Conservation (phyloP, 2,113 vertebrate species). For the Holacanthus passer region DNA sequence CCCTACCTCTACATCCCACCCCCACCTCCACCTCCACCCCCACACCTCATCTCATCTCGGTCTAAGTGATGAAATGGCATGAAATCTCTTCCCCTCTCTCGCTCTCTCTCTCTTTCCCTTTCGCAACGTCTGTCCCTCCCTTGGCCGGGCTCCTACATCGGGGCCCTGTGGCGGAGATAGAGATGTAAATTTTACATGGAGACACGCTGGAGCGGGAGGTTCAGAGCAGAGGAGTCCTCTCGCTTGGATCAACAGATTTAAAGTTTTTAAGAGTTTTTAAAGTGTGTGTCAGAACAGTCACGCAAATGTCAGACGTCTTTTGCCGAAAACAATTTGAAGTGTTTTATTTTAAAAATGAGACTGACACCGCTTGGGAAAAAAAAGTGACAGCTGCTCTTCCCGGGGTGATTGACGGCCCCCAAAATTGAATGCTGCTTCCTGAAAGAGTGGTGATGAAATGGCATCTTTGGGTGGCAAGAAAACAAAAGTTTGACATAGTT, state of each 20-base stretch:
- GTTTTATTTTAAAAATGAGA: conserved; percentile 26
- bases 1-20: conserved; percentile 26
- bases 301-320: not conserved
- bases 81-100: conserved; percentile 59
- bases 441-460: conserved; percentile 14
- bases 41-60: conserved; percentile 41
- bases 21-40: not conserved
- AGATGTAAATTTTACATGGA: conserved; percentile 63
- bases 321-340: not conserved
- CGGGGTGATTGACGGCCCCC: conserved; percentile 29
- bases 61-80: conserved; percentile 76
- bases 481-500: conserved; percentile 21
- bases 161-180: conserved; percentile 46
- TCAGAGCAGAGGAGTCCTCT: not conserved
- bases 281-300: not conserved
- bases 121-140: conserved; percentile 49
- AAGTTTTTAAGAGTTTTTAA: conserved; percentile 25
- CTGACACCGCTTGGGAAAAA: not conserved
- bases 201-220: conserved; percentile 18
- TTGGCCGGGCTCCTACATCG: conserved; percentile 35
- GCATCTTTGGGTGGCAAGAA: conserved; percentile 1
- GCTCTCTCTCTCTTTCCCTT: not conserved
- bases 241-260: conserved; percentile 20
- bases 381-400: conserved; percentile 3
- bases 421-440: conserved; percentile 9